Base-by-base conservation (phyloP, 2,797 vertebrate genomes). In the Eleutherodactylus coqui region DNA sequence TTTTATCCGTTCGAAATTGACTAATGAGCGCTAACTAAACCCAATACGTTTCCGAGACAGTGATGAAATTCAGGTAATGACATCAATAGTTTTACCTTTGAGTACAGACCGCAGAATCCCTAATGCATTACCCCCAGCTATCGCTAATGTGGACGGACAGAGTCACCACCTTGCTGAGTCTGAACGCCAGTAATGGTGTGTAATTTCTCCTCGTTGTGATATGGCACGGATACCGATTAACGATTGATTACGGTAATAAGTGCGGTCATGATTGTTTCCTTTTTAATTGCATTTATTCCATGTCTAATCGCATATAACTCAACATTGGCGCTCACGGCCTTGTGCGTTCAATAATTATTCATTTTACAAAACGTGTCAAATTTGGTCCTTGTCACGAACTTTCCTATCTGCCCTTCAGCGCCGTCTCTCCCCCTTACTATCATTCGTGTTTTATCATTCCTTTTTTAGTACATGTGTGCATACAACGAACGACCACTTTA, bases 71-170 rank as follows among this genome's bases (percentile, higher is more conserved):
- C 34, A 16, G 19, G 38, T 13, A 55, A 47, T 45, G 55, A 53
- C 53, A 62, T 86, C 85, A 82, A 86, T 86, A 69, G 45, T 43
- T 82, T 36, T n/a, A 34, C 79, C 58, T 86, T 49, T 10, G 34
- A 27, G 79, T 67, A 36, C 43, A 43, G 21, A 75, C 32, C 32
- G 17, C 11, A 43, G 27, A 64, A 82, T 67, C 41, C 72, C 24
- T 10, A 75, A 76, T 55, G 78, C 19, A 32, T 82, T 62, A 2
- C 32, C 14, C 36, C 16, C 21, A 64, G 27, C 8, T 49, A 14
- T 49, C 14, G 10, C 43, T 49, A n/a, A 80, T 80, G 43, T n/a
- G 24, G 58, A 45, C 0, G 58, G 53, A 29, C 29, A 78, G 58
- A 36, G 16, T 38, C 24, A 34, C 11, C 79, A 53, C 79, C 43